Base-by-base conservation (phyloP, 1,140 invertebrate species). In the Nephotettix cincticeps region DNA sequence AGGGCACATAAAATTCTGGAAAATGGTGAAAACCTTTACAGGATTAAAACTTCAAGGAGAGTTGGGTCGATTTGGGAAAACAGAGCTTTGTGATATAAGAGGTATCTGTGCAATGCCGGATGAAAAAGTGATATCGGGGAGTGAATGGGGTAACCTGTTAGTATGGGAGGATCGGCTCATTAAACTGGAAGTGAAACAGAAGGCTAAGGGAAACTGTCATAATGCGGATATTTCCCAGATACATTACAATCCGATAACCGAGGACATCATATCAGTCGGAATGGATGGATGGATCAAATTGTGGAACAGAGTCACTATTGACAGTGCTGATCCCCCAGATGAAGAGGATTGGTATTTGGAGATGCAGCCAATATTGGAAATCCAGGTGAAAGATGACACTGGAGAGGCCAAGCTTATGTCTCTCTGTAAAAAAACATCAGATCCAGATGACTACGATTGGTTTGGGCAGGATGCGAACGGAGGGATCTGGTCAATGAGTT, bases 1-100 rank as follows among this genome's bases (percentile, higher is more conserved):
- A 80, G 88, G 86, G 19, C 94, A 96, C 78, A 93, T 97, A 68
- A 93, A 93, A 83, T 95, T 95, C 83, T 97, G 95, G 95, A 96
- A 94, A 85, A 95, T 96, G 88, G 89, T 89, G 0, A 78, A 87
- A 74, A 96, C 95, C 0, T 96, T 96, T 77, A 96, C 94, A 0
- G 94, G 94, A 1, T 79, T 96, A 0, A 97, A 97, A 80, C 81
- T 97, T 1, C 89, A 95, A 81, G 93, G 93, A 1, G 87, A 91
- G 77, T 78, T 94, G 21, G 94, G 94, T 3, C 86, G 91, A 78
- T 97, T 96, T 83, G 94, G 93, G 0, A 93, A 93, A 82, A 96
- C 93, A 17, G 93, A 95, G 80, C 93, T 95, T 71, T 93, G 92
- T 47, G 93, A 96, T 79, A 93, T 96, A 23, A 84, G 91, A 56